Base-by-base conservation (phyloP, 1,140 invertebrate genomes). In the Cherax destructor region DNA sequence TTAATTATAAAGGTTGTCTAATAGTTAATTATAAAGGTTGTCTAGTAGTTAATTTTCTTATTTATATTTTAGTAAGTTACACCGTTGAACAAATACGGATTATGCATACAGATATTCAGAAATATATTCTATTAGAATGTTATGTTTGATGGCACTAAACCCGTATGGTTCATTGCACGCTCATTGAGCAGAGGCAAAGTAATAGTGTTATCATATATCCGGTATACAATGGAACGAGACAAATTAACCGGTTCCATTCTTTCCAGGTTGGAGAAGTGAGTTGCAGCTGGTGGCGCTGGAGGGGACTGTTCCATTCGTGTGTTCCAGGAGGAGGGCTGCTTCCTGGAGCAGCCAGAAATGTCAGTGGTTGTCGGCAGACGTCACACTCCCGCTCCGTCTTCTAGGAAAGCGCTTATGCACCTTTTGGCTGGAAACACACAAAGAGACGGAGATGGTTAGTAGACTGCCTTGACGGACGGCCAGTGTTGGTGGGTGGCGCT, bases 401-500 rank as follows among this genome's bases (percentile, higher is more conserved):
- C 85, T 87, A 79, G 85, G 85, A 87, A 87, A 87, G 72, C 85
- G 61, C 85, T 79, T 86, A 86, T 76, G 72, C 84, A 47, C 72
- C 49, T 59, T 18, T 18, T 87, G 50, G 52, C 24, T 52, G 24
- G 76, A 10, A 87, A 77, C n/a, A 77, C 69, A 61, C 80, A 52
- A 59, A 49, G 85, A 50, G 76, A 52, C 18, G 85, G 52, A 79
- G 74, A 47, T 74, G 84, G 77, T 79, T 49, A 49, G 11, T 16
- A 79, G 74, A 52, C 65, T 18, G 47, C 50, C 84, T 56, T 69
- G 50, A 47, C 69, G 16, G 81, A 83, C 81, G 41, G 85, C 10
- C 76, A 49, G 18, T 16, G 85, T 41, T 56, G 76, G 13, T 76
- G 77, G 74, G 56, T 76, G 74, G 52, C 10, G 65, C 13, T 56